Evolutionary conservation across 2,888 invertebrate species (phyloP).

Genomic region (Dasysyrphus tricinctus): DNA sequence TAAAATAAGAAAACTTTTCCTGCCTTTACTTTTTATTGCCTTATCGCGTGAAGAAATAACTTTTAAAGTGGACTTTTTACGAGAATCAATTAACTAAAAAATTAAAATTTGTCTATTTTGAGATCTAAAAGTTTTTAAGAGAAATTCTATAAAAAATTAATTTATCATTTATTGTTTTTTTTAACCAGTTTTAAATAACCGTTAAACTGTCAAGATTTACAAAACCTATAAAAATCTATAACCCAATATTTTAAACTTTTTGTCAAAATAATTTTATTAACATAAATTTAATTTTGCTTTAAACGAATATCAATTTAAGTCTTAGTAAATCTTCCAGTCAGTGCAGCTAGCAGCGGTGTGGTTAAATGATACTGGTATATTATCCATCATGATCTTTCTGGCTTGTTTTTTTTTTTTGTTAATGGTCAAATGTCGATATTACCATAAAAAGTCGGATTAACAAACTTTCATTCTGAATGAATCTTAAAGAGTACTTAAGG

Average conservation of each 20-base stretch:
- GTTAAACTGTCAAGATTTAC: conserved; percentile 4
- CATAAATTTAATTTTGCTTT: conserved; percentile 9
- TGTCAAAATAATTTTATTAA: conserved; percentile 1
- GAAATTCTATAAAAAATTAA: background rate
- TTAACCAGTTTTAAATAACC: background rate
- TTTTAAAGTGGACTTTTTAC: too few relatives aligned
- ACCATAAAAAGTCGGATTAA: conserved; percentile 65
- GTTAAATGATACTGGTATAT: conserved; percentile 2
- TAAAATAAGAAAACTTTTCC: too few relatives aligned
- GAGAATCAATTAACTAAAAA: too few relatives aligned
- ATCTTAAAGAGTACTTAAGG: background rate
- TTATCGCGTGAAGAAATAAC: too few relatives aligned
- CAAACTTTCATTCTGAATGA: conserved; percentile 64
- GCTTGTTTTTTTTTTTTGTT: conserved; percentile 19
- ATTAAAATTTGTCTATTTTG: background rate
- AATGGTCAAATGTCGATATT: conserved; percentile 67
- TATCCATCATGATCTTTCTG: conserved; percentile 27
- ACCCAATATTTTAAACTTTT: background rate
- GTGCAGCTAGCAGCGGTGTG: background rate
- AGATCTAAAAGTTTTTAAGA: background rate
- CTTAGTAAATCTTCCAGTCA: background rate
- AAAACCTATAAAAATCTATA: conserved; percentile 2
- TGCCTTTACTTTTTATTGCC: too few relatives aligned
- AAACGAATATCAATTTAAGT: conserved; percentile 18
- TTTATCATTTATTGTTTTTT: background rate